A percentile compares a stretch with the other conserved stretches of the same genome.
Evolutionary conservation across 2,888 invertebrate genomes (phyloP).

Genomic region (Thelaira solivaga): DNA sequence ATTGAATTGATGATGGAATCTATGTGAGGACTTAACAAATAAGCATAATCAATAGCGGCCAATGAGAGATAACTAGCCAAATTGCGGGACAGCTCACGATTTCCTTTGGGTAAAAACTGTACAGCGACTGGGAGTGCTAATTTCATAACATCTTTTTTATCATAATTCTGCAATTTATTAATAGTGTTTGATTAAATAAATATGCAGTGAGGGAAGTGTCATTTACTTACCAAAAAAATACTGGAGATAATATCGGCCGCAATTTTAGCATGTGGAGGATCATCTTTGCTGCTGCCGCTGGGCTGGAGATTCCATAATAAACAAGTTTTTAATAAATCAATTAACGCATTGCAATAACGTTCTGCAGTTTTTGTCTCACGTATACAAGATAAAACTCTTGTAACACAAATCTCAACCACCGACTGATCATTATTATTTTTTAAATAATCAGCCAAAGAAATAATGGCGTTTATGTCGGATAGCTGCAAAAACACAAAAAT

Average conservation of each 20-base stretch:
- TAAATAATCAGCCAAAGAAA: conserved; percentile 88
- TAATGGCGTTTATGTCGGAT: conserved; percentile 87
- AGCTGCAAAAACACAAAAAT: conserved; percentile 77
- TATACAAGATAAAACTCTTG: conserved; percentile 92
- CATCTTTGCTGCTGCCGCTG: conserved; percentile 83
- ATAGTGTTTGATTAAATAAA: no score
- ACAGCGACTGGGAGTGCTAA: conserved; percentile 91
- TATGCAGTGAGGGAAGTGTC: no score
- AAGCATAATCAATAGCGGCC: conserved; percentile 93
- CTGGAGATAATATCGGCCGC: conserved; percentile 96
- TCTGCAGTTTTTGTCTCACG: conserved; percentile 91
- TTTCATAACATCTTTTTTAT: conserved; percentile 80
- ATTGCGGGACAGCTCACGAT: conserved; percentile 91
- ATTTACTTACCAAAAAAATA: conserved; percentile 91
- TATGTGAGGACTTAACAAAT: conserved; percentile 89
- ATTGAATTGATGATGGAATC: conserved; percentile 94
- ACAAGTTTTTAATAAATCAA: conserved; percentile 90
- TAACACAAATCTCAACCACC: conserved; percentile 95
- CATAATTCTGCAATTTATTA: conserved; percentile 79
- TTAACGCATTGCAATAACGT: conserved; percentile 88
- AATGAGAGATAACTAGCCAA: conserved; percentile 94
- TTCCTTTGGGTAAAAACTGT: conserved; percentile 92
- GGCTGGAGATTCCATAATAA: conserved; percentile 92
- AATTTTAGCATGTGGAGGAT: conserved; percentile 97
- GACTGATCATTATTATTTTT: conserved; percentile 94